Base-by-base conservation (phyloP, 2,113 vertebrate genomes). In the Malurus alboscapulatus region DNA sequence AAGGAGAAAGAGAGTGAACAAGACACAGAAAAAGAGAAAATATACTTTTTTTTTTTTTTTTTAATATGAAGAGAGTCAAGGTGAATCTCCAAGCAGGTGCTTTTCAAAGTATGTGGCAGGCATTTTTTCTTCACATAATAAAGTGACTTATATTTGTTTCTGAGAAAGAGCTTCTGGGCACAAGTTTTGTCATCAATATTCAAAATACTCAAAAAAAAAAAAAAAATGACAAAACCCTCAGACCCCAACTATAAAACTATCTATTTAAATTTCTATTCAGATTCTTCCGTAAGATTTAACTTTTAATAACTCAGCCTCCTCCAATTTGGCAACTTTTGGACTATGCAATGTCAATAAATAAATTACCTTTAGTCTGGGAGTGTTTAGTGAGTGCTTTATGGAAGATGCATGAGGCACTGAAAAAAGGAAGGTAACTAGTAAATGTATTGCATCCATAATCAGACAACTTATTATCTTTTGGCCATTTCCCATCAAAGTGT, bases 371-470 rank as follows among this genome's bases (percentile, higher is more conserved):
- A 48, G 27, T 83, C 69, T 88, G 13, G 12, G 17, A 92, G 6
- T 47, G 11, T 88, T 88, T 78, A 88, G 77, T 80, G 67, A 86
- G 17, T 51, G 17, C 16, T 76, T 89, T 77, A 63, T 69, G 55
- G 73, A 88, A 92, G 42, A 81, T 53, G 20, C 76, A 82, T 82
- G 77, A 94, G 50, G 27, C 26, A 44, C 27, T 48, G 62, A 45
- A 92, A 91, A 89, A 73, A n/a, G 27, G 40, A 85, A 67, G 26
- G 34, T 30, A 86, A 85, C 32, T 55, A 82, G 29, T 71, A 85
- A 67, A 82, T 69, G 36, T 74, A 45, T 88, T 84, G 53, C 82
- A 92, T 85, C 29, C 59, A 75, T 75, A 83, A 94, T 79, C 42
- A 78, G 51, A 78, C 7, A 73, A 83, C 12, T 84, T 89, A 71